A percentile compares a stretch with the other conserved stretches of the same genome.
phyloP scores from a whole-genome alignment of 2,113 vertebrate genomes.

The Steatornis caripensis region DNA sequence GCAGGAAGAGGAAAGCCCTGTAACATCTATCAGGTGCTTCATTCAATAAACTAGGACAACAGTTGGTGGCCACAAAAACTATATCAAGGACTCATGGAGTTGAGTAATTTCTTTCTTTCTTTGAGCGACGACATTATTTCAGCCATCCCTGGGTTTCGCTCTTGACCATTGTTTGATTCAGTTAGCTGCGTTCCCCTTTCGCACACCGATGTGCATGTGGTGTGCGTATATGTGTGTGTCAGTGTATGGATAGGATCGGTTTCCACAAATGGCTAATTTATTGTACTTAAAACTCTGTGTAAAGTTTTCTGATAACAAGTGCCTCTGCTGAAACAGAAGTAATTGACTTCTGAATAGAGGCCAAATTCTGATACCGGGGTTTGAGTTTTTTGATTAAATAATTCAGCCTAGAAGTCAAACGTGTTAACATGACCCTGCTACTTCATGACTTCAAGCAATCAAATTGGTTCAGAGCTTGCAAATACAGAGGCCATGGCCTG shows the following conservation, averaged over 20 bases:
- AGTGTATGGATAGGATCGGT: not conserved
- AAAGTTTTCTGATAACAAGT: not conserved
- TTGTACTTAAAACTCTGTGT: not conserved
- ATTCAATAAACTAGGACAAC: not conserved
- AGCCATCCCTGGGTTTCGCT: not conserved
- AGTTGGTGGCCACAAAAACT: not conserved
- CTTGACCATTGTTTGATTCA: not conserved
- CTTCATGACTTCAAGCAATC: not conserved
- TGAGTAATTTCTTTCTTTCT: not conserved
- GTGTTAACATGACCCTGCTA: not conserved
- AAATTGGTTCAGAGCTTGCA: not conserved
- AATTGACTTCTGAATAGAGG: not conserved
- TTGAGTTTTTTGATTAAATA: not conserved
- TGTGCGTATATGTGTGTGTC: not conserved
- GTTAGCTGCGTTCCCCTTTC: not conserved
- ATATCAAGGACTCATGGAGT: not conserved
- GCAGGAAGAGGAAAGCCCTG: conserved; percentile 27
- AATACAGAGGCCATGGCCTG: not conserved
- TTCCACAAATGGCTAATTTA: not conserved
- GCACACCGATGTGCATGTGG: not conserved
- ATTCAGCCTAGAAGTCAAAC: not conserved
- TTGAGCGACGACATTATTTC: not conserved
- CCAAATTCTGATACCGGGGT: not conserved
- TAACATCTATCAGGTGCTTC: not conserved
- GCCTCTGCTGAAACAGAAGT: not conserved